Base-by-base conservation (phyloP, 2,113 vertebrate species). In the Myrmophylax atrothorax region DNA sequence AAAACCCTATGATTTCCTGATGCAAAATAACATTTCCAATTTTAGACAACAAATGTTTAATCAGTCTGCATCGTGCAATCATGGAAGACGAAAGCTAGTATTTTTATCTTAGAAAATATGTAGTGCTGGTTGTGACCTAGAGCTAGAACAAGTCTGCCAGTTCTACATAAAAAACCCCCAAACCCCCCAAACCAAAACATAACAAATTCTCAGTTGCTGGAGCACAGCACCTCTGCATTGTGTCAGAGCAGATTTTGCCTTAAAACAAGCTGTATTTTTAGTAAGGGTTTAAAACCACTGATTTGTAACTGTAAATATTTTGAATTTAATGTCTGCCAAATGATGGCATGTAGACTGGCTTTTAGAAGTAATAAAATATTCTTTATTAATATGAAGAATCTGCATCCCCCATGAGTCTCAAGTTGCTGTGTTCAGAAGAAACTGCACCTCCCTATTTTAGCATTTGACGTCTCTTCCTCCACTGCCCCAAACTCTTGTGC, bases 1-100 rank as follows among this genome's bases (percentile, higher is more conserved):
- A 88, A 94, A 92, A 68, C 81, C 91, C 64, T 90, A 46, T 86
- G 94, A 76, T 90, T 97, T 96, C 42, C 44, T 90, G 87, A 87
- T 95, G 87, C 35, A 79, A 97, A 97, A 50, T 79, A 96, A 88
- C 56, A 67, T 97, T 96, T 96, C 96, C 89, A 96, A 62, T 94
- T 96, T 97, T 94, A 89, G 92, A 96, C 94, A 90, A 80, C 72
- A 97, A 97, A 89, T 84, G 75, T 87, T 96, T 96, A 94, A 96
- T 98, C 87, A 89, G 68, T 89, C 82, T 85, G 63, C 67, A 92
- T 94, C 73, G 28, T 82, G 56, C 53, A 95, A 60, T 81, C 29
- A 14, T 82, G 35, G 64, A 95, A 96, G 91, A 93, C 78, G 89
- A 96, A 97, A 94, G 77, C 47, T 72, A 70, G 42, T 66, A 16